Conservation (phyloP, 1,140 invertebrate species). For the Drosophila teissieri region DNA sequence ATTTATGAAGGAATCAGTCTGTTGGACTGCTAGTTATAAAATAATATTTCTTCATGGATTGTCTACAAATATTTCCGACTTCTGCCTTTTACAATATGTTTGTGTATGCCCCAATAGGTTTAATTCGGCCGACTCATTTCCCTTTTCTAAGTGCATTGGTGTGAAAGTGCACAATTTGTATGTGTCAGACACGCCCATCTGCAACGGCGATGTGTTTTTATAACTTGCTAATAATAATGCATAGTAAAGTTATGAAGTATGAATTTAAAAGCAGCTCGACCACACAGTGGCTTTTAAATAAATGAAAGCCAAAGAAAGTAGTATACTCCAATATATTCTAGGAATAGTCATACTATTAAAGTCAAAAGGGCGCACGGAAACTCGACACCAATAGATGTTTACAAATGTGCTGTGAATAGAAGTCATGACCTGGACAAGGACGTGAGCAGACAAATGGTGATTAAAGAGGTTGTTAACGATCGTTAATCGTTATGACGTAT, state of each 20-base stretch:
- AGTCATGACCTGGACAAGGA: slow-evolving; percentile 45
- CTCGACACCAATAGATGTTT: background rate
- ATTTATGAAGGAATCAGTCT: background rate
- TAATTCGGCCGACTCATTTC: slow-evolving; percentile 3
- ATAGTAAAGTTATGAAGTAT: background rate
- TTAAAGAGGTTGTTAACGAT: slow-evolving; percentile 32
- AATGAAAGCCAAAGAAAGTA: too few relatives aligned
- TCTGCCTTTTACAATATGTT: background rate
- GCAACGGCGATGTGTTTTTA: slow-evolving; percentile 11
- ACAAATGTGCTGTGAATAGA: slow-evolving; percentile 3
- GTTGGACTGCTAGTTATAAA: background rate
- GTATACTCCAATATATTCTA: background rate
- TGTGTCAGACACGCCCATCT: background rate
- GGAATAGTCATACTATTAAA: background rate
- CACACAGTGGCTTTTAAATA: too few relatives aligned
- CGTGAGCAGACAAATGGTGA: slow-evolving; percentile 34
- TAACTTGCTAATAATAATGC: slow-evolving; percentile 59
- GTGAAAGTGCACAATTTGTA: background rate
- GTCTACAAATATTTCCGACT: background rate
- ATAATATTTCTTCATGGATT: background rate
- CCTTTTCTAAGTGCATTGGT: background rate
- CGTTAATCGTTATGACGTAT: slow-evolving; percentile 8
- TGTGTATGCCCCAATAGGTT: too few relatives aligned
- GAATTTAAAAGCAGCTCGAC: background rate
- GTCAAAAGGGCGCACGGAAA: background rate